Base-by-base conservation (phyloP, 2,888 invertebrate genomes). In the Tenthredo livida region DNA sequence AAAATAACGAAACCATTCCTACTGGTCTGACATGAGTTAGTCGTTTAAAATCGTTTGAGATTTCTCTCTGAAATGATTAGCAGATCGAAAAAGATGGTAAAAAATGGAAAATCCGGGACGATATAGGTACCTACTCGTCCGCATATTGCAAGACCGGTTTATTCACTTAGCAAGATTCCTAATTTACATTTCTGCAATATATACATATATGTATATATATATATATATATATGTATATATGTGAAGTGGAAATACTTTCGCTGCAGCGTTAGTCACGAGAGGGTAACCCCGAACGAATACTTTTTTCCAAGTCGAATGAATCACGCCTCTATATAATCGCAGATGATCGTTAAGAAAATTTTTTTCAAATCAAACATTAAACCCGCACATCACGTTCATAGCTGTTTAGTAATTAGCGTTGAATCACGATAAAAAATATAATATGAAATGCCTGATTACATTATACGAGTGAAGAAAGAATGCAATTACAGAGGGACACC, bases 231-330 rank as follows among this genome's bases (percentile, higher is more conserved):
- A n/a, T n/a, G n/a, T n/a, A n/a, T 47, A n/a, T 47, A 47, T 21
- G 21, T 29, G 25, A 77, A 77, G 50, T 50, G 33, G 15, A 40
- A 50, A 77, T 25, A 77, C 54, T 54, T 54, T 54, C 12, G 37
- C 77, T 37, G 77, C 77, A 77, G 33, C 25, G 29, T 77, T 77
- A 77, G 77, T 77, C 77, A 77, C 33, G 54, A 77, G 54, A 25
- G 50, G 40, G 25, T 77, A 77, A 77, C 33, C 29, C 73, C 29
- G 72, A 25, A 17, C 43, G 12, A n/a, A n/a, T 7, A 47, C 6
- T 29, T 25, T 47, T 77, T 50, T 6, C 15, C 17, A 17, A 67
- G 21, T 6, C 17, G 33, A 67, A 29, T 77, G 77, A 77, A 77
- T 77, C 77, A 77, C 54, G 47, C 50, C 17, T 54, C 29, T 67